Evolutionary conservation across 2,888 invertebrate species (phyloP).

Genomic region (Pyrrhosoma nymphula): DNA sequence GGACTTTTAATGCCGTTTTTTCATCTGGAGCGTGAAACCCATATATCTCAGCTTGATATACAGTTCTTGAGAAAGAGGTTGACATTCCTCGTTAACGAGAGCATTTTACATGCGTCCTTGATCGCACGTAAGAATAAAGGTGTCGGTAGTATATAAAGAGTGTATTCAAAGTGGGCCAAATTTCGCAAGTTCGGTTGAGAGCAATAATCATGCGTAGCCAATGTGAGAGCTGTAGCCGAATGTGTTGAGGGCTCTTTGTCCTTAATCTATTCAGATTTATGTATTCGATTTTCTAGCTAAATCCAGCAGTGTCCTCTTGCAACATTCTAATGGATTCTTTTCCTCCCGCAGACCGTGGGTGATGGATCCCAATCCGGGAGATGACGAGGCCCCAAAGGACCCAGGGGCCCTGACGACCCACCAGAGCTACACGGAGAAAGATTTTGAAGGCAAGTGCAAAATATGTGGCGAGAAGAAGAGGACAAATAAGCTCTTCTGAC

Average conservation of each 20-base stretch:
- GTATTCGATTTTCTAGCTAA: not conserved
- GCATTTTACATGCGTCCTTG: not conserved
- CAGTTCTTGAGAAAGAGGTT: not conserved
- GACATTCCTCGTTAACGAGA: not conserved
- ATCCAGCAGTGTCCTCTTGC: not conserved
- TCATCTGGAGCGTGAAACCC: not conserved
- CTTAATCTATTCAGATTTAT: not conserved
- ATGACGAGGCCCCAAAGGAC: conserved; percentile 92
- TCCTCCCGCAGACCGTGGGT: conserved; percentile 80
- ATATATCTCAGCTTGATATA: not conserved
- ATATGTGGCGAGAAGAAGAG: not conserved
- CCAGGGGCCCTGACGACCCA: conserved; percentile 89
- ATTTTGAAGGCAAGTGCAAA: conserved; percentile 88
- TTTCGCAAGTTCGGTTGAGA: not conserved
- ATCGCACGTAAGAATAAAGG: not conserved
- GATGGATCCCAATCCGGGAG: conserved; percentile 80
- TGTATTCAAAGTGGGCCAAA: not conserved
- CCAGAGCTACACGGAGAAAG: conserved; percentile 91
- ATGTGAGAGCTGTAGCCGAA: not conserved
- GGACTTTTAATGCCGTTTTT: not conserved
- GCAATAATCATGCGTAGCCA: not conserved
- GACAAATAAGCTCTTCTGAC: not conserved
- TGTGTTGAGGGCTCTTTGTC: not conserved
- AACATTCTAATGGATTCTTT: not conserved
- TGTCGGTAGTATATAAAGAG: not conserved